Evolutionary conservation across 2,797 vertebrate species (phyloP).

Genomic region (Dendrocincla fuliginosa): DNA sequence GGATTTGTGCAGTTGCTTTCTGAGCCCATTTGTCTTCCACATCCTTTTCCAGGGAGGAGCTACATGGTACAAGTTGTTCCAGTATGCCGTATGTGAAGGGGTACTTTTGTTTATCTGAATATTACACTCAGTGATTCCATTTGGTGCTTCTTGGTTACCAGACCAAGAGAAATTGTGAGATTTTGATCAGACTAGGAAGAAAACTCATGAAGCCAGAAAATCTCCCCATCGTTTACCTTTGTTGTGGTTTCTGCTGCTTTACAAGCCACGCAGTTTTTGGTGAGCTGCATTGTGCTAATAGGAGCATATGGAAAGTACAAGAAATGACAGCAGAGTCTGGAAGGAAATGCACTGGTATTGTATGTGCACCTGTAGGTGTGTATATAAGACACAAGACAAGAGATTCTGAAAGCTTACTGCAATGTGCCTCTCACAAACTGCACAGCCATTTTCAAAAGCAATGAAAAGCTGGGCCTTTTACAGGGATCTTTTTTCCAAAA

Average conservation of each 20-base stretch:
- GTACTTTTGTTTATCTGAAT: not conserved
- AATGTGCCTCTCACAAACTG: not conserved
- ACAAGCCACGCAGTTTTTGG: not conserved
- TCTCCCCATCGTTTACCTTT: fast-evolving
- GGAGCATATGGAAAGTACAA: not conserved
- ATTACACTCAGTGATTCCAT: not conserved
- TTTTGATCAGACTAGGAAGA: not conserved
- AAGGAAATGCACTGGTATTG: not conserved
- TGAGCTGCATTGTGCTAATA: not conserved
- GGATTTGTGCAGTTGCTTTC: not conserved
- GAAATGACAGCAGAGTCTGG: not conserved
- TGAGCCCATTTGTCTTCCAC: not conserved
- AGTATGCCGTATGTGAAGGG: fast-evolving
- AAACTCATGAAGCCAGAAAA: not conserved
- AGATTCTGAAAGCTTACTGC: not conserved
- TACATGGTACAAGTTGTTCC: fast-evolving
- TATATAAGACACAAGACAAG: not conserved
- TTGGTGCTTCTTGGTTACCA: not conserved
- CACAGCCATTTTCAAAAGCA: not conserved
- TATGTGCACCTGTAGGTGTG: not conserved
- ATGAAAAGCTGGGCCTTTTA: not conserved
- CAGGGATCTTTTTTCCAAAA: not conserved
- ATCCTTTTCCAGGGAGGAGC: not conserved
- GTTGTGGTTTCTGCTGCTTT: not conserved
- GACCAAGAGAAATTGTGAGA: not conserved